Conservation (phyloP, 2,888 invertebrate species). For the Miltochrista miniata region DNA sequence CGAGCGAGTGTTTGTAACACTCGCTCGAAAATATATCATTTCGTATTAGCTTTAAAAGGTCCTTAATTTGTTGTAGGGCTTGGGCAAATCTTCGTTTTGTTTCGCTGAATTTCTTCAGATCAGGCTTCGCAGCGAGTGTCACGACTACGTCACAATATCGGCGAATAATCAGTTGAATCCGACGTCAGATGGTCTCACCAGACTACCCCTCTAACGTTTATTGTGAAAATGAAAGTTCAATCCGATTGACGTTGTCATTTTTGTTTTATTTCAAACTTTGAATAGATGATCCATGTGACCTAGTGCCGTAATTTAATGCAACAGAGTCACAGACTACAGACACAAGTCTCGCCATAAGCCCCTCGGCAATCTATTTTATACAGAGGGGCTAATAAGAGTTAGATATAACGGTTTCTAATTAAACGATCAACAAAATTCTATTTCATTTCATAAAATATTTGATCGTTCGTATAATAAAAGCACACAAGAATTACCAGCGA, state of each 20-base stretch:
- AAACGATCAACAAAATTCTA: neutral
- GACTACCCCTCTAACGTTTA: constrained; percentile 43
- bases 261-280: too few relatives aligned
- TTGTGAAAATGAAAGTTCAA: too few relatives aligned
- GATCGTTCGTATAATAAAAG: neutral
- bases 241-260: too few relatives aligned
- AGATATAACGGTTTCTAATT: too few relatives aligned
- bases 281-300: too few relatives aligned
- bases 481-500: constrained; percentile 7
- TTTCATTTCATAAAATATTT: neutral
- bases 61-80: constrained; percentile 35
- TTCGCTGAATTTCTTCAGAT: constrained; percentile 20
- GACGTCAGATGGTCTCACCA: constrained; percentile 37
- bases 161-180: constrained; percentile 36
- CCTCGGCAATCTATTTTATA: too few relatives aligned
- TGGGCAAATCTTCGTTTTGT: constrained; percentile 21
- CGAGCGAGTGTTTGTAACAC: too few relatives aligned
- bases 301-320: too few relatives aligned
- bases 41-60: constrained; percentile 24
- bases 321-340: too few relatives aligned
- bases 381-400: too few relatives aligned
- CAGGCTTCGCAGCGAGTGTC: constrained; percentile 3
- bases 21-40: constrained; percentile 4
- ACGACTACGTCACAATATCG: constrained; percentile 30
- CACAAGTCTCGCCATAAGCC: too few relatives aligned